A percentile compares a stretch with the other conserved stretches of the same genome.
These are phyloP conservation scores for Numenius phaeopus DNA, from an alignment of 2,797 vertebrate species.

Conservation along the genomic window DNA sequence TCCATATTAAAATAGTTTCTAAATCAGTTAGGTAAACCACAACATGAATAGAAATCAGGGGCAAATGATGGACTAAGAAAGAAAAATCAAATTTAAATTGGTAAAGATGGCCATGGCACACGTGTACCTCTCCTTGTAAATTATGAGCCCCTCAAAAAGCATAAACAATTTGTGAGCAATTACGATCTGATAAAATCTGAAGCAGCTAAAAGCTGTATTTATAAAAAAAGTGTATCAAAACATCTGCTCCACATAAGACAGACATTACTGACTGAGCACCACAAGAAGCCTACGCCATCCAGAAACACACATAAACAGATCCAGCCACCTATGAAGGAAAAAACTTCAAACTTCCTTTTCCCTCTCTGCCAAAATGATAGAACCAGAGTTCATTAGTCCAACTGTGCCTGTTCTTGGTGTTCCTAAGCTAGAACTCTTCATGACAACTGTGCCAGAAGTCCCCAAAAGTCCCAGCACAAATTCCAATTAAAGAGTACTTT, in stretches of 20 bases:
- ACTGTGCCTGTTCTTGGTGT: background rate
- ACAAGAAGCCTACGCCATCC: background rate
- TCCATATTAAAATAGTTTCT: background rate
- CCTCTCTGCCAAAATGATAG: background rate
- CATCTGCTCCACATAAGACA: background rate
- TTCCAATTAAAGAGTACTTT: background rate
- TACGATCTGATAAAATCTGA: background rate
- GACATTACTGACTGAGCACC: background rate
- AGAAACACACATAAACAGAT: background rate
- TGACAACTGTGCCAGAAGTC: background rate
- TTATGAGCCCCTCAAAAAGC: background rate
- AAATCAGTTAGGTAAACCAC: background rate
- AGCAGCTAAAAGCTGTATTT: background rate
- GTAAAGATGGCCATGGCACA: background rate
- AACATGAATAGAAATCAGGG: background rate
- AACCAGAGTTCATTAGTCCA: background rate
- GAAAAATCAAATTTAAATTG: background rate
- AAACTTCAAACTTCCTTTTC: background rate
- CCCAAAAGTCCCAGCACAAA: background rate
- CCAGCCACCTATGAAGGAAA: background rate
- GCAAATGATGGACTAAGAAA: background rate
- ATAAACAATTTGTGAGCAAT: background rate
- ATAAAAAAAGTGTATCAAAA: background rate
- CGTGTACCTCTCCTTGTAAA: background rate
- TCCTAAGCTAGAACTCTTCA: background rate